Evolutionary conservation across 2,888 invertebrate species (phyloP).

Genomic region (Venusia cambrica): DNA sequence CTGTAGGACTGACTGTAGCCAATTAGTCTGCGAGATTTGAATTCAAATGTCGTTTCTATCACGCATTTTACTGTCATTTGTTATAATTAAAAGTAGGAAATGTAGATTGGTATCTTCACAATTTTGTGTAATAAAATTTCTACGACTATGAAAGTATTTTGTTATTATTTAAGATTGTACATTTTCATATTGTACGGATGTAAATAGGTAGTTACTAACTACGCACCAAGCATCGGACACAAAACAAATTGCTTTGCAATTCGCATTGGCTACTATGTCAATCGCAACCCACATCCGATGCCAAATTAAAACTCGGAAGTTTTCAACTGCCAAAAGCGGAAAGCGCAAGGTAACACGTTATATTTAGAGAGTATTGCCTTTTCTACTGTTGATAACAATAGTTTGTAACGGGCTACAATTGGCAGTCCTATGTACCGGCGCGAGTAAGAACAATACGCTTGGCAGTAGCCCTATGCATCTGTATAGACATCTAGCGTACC

Average conservation of each 20-base stretch:
- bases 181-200: too few species aligned
- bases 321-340: conserved; percentile 18
- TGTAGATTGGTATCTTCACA: conserved; percentile 9
- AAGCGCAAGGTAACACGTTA: conserved; percentile 18
- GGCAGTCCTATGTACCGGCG: conserved; percentile 53
- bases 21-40: conserved; percentile 31
- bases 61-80: conserved; percentile 10
- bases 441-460: conserved; percentile 59
- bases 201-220: neutral
- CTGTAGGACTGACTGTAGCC: conserved; percentile 49
- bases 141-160: conserved; percentile 1
- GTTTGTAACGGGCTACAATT: conserved; percentile 56
- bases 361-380: conserved; percentile 26
- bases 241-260: too few species aligned
- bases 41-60: conserved; percentile 21
- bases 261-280: conserved; percentile 3
- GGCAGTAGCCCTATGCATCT: conserved; percentile 56
- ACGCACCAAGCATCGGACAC: too few species aligned
- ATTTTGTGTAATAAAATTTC: conserved; percentile 5
- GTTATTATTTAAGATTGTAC: neutral
- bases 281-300: conserved; percentile 10
- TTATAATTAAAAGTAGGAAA: conserved; percentile 10
- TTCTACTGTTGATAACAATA: conserved; percentile 41
- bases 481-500: conserved; percentile 4
- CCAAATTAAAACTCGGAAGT: conserved; percentile 23